phyloP scores from a whole-genome alignment of 2,797 vertebrate species.

The Tiaroga cobitis region DNA sequence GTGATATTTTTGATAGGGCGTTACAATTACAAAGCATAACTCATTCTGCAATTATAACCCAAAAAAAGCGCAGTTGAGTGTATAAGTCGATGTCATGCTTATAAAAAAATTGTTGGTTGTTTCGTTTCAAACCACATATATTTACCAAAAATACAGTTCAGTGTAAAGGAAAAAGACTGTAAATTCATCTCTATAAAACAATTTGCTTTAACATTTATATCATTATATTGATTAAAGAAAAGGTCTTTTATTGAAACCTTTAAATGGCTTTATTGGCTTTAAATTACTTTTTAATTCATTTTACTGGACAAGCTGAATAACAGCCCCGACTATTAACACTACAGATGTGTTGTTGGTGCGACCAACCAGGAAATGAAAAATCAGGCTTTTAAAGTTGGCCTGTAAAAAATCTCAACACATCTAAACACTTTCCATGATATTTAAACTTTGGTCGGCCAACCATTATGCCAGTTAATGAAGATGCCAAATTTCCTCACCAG shows the following conservation, averaged over 20 bases:
- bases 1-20: slow-evolving; percentile 78
- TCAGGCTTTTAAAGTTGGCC: neutral
- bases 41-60: slow-evolving; percentile 36
- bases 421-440: neutral
- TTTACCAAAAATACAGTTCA: slow-evolving; percentile 8
- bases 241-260: neutral
- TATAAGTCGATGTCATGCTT: slow-evolving; percentile 1
- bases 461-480: neutral
- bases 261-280: neutral
- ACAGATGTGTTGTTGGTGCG: slow-evolving; percentile 1
- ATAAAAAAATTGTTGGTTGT: slow-evolving; percentile 25
- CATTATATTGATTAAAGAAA: neutral
- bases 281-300: neutral
- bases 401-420: neutral
- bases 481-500: neutral
- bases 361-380: neutral
- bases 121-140: slow-evolving; percentile 17
- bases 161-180: slow-evolving; percentile 2
- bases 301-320: neutral
- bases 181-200: neutral
- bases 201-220: slow-evolving; percentile 9
- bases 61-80: neutral
- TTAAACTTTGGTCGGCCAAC: neutral
- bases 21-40: slow-evolving; percentile 41
- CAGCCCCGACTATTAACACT: slow-evolving; percentile 28